Evolutionary conservation across 2,113 vertebrate species (phyloP), one percentile per base, ranked within the genome.

Genomic region (Scomber colias): DNA sequence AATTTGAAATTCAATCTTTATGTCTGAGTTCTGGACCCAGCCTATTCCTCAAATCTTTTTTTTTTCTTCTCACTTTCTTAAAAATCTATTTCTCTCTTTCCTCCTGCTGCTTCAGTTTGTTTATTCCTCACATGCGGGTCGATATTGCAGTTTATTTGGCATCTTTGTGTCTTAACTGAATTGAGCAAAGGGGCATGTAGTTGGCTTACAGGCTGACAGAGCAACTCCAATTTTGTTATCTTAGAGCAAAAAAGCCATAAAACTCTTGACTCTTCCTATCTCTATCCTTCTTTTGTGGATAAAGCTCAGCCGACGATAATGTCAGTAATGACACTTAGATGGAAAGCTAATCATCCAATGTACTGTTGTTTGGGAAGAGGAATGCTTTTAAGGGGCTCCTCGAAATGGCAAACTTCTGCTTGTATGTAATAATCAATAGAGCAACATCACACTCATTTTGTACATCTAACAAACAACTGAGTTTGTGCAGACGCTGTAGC

Each of bases 81-180:
- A 82, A 86, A 69, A 78, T 72, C 44, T 30, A 49, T 83, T 61
- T 49, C 57, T 82, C n/a, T 10, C 19, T 54, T 65, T 67, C 63
- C 27, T 64, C 49, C 63, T 24, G 44, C 77, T 60, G 55, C 50
- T 75, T 40, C 31, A 31, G 48, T 77, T 57, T 71, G 65, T 89
- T 81, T 73, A 59, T 81, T 81, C 72, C 46, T 77, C 31, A 78
- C 11, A 17, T 62, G 71, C 0, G 31, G 73, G 71, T 83, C 68
- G 12, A 84, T 88, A 65, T 16, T 67, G 66, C 51, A 76, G 81
- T 84, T 87, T 84, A 82, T 84, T 84, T 82, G 85, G 72, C 63
- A 75, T 84, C 84, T 85, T 84, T 81, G 62, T 76, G 69, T 87
- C 80, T 89, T 86, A 82, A 82, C 75, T 19, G 65, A 82, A 60